phyloP scores from a whole-genome alignment of 1,140 invertebrate genomes.

The Drosophila ogumai region DNA sequence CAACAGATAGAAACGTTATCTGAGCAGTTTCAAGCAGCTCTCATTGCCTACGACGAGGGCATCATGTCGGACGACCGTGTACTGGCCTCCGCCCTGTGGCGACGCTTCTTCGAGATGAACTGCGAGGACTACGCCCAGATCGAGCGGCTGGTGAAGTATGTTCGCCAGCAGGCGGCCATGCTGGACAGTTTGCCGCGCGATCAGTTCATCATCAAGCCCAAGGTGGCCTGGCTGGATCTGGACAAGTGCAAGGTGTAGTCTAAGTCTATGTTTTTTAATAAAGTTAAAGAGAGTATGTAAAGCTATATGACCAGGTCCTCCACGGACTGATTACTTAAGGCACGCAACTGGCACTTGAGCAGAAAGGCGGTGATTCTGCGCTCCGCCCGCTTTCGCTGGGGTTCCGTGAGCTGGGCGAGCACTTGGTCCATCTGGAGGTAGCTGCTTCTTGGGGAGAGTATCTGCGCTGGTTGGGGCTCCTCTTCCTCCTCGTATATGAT shows the following conservation, averaged over 20 bases:
- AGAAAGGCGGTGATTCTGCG: slow-evolving; percentile 69
- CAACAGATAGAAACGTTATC: slow-evolving; percentile 88
- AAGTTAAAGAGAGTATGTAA: slow-evolving; percentile 31
- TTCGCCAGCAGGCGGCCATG: slow-evolving; percentile 89
- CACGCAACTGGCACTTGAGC: slow-evolving; percentile 74
- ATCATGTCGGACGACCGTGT: slow-evolving; percentile 89
- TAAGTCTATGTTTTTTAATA: slow-evolving; percentile 54
- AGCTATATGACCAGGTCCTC: slow-evolving; percentile 61
- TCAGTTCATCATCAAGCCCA: slow-evolving; percentile 82
- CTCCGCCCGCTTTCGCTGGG: slow-evolving; percentile 42
- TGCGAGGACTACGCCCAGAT: slow-evolving; percentile 87
- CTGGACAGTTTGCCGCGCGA: slow-evolving; percentile 84
- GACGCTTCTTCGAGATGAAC: slow-evolving; percentile 89
- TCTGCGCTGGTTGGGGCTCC: slow-evolving; percentile 9
- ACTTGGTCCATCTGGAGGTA: slow-evolving; percentile 56
- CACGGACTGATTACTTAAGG: slow-evolving; percentile 55
- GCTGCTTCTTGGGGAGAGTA: slow-evolving; percentile 18
- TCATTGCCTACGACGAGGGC: slow-evolving; percentile 95
- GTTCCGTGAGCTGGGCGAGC: slow-evolving; percentile 44
- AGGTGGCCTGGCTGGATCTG: slow-evolving; percentile 84
- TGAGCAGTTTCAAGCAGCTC: slow-evolving; percentile 92
- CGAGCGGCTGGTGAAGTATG: slow-evolving; percentile 89
- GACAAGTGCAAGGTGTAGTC: slow-evolving; percentile 71
- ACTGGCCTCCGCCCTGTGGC: slow-evolving; percentile 93
- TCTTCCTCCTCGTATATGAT: slow-evolving; percentile 64